phyloP scores from a whole-genome alignment of 2,113 vertebrate species.

The Cygnus atratus region DNA sequence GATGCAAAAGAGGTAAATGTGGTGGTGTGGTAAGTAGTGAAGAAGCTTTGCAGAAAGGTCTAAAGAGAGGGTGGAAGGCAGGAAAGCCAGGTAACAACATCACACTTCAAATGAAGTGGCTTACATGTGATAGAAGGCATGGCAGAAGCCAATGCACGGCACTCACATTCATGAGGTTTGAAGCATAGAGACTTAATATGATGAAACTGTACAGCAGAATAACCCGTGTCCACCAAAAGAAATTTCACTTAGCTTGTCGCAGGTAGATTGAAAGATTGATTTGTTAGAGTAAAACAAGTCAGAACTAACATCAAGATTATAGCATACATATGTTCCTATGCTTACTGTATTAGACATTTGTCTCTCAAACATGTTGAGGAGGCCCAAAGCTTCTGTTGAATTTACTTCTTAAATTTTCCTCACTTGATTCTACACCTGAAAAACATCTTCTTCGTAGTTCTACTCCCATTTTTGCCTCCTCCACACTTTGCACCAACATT shows the following conservation, averaged over 20 bases:
- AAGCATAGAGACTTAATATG: background rate
- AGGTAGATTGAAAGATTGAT: background rate
- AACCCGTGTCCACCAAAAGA: background rate
- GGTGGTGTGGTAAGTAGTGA: background rate
- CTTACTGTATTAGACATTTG: background rate
- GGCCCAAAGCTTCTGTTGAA: background rate
- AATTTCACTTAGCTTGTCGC: background rate
- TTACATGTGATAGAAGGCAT: background rate
- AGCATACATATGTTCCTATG: background rate
- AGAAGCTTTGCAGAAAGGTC: background rate
- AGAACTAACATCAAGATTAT: background rate
- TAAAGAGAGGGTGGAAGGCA: background rate
- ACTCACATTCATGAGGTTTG: background rate
- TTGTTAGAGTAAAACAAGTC: background rate
- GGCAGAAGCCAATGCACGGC: background rate
- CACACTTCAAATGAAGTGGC: background rate
- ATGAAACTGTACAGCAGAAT: background rate
- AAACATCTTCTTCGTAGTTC: background rate
- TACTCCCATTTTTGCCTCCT: background rate
- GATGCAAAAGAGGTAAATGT: background rate
- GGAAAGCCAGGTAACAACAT: background rate
- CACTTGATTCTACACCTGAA: background rate
- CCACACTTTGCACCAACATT: background rate
- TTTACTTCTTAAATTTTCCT: background rate
- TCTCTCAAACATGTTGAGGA: background rate